Evolutionary conservation across 2,797 vertebrate species (phyloP).

Genomic region (Novumbra hubbsi): DNA sequence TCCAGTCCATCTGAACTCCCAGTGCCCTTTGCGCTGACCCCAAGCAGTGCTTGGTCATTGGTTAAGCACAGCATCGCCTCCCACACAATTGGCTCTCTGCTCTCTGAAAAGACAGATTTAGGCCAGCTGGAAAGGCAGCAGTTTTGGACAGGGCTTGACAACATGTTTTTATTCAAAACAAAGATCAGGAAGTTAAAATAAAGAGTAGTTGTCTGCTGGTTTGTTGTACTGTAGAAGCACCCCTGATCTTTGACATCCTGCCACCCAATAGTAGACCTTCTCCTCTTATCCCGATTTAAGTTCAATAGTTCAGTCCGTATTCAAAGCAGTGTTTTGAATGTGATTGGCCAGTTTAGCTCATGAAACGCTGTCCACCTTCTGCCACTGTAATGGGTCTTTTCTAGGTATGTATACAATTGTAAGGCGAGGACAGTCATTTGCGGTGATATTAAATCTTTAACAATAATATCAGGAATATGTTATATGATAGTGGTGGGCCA

Average conservation of each 20-base stretch:
- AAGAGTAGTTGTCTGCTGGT: neutral
- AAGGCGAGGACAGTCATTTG: neutral
- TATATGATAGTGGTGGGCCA: neutral
- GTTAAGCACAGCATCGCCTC: neutral
- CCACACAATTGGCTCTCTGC: slow-evolving; percentile 15
- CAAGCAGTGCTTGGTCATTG: slow-evolving; percentile 5
- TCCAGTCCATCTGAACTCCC: slow-evolving; percentile 20
- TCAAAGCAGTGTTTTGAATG: too few relatives aligned
- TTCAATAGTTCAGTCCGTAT: too few relatives aligned
- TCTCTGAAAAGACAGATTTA: neutral
- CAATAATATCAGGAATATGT: neutral
- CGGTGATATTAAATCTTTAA: neutral
- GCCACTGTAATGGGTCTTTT: too few relatives aligned
- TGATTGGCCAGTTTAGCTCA: too few relatives aligned
- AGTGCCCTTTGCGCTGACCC: slow-evolving; percentile 20
- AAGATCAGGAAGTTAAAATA: slow-evolving; percentile 6
- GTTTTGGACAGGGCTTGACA: neutral
- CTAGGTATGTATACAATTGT: neutral
- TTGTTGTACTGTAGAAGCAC: neutral
- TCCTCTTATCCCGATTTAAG: too few relatives aligned
- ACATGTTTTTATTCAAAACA: slow-evolving; percentile 8
- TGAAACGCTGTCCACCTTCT: too few relatives aligned
- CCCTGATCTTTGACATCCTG: too few relatives aligned
- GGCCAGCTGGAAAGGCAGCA: slow-evolving; percentile 18
- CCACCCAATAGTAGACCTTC: too few relatives aligned